These are phyloP conservation scores for Hephaestus fuliginosus DNA, from an alignment of 2,797 vertebrate genomes.

Conservation along the genomic window DNA sequence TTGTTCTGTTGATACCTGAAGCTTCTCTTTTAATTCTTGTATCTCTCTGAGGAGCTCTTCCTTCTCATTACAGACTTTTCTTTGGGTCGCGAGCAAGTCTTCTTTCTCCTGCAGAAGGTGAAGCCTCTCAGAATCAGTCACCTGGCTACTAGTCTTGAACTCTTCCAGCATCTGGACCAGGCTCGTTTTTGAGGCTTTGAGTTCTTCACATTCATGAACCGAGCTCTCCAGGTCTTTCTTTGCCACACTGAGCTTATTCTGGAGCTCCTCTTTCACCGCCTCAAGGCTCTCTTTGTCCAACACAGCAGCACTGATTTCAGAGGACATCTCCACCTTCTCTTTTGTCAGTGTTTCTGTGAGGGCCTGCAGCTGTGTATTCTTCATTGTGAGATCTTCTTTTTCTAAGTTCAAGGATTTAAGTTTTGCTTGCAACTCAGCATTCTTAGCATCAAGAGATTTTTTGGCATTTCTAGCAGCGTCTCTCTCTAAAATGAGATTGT, in stretches of 20 bases:
- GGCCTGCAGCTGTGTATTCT: conserved; percentile 74
- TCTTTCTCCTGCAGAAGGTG: conserved; percentile 92
- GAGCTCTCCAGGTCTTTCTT: conserved; percentile 80
- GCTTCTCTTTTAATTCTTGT: conserved; percentile 81
- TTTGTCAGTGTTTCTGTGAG: conserved; percentile 75
- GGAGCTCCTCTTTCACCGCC: conserved; percentile 76
- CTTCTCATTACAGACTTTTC: conserved; percentile 85
- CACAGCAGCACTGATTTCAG: conserved; percentile 65
- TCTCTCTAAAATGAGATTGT: conserved; percentile 72
- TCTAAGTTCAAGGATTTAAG: conserved; percentile 78
- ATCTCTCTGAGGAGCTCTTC: conserved; percentile 86
- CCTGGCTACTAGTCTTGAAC: conserved; percentile 87
- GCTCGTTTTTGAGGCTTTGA: conserved; percentile 86
- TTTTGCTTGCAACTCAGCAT: conserved; percentile 78
- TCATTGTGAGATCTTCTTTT: conserved; percentile 84
- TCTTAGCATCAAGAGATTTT: conserved; percentile 77
- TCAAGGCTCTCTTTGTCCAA: conserved; percentile 80
- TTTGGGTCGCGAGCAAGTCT: conserved; percentile 83
- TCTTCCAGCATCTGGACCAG: conserved; percentile 89
- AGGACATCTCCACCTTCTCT: conserved; percentile 73
- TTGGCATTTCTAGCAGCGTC: conserved; percentile 77
- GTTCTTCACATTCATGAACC: conserved; percentile 79
- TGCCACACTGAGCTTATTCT: conserved; percentile 74
- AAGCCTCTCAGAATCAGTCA: conserved; percentile 86
- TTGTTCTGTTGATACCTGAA: conserved; percentile 76